Evolutionary conservation across 1,140 invertebrate species (phyloP).

Genomic region (Neodiprion lecontei): DNA sequence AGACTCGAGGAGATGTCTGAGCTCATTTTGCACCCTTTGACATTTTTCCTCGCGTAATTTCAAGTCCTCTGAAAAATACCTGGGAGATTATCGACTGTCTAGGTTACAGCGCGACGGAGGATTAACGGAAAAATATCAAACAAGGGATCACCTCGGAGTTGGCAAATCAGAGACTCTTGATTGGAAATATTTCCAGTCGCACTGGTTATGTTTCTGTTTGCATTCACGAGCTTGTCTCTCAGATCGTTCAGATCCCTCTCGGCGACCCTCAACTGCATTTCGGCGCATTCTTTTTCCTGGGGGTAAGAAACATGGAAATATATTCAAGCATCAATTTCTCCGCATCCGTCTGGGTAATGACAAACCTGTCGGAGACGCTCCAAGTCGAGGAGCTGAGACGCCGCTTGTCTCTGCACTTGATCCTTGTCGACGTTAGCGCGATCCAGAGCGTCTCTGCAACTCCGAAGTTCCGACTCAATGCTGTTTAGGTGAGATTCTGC

Average conservation of each 20-base stretch:
- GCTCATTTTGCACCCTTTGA: slow-evolving; percentile 69
- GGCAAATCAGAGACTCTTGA: slow-evolving; percentile 71
- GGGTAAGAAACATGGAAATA: slow-evolving; percentile 16
- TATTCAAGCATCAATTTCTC: slow-evolving; percentile 15
- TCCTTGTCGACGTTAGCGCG: slow-evolving; percentile 71
- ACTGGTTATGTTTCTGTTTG: slow-evolving; percentile 68
- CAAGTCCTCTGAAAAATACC: slow-evolving; percentile 68
- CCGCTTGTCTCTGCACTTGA: slow-evolving; percentile 71
- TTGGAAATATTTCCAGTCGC: slow-evolving; percentile 73
- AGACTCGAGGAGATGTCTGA: slow-evolving; percentile 71
- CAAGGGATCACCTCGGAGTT: slow-evolving; percentile 67
- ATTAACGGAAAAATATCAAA: not conserved
- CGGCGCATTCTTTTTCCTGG: slow-evolving; percentile 73
- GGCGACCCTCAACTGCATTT: slow-evolving; percentile 69
- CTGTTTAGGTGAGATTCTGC: slow-evolving; percentile 69
- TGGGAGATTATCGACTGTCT: slow-evolving; percentile 14
- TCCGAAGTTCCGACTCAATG: slow-evolving; percentile 71
- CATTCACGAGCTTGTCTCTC: slow-evolving; percentile 69
- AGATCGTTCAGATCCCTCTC: slow-evolving; percentile 72
- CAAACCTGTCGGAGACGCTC: slow-evolving; percentile 68
- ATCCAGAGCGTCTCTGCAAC: slow-evolving; percentile 70
- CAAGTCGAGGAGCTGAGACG: slow-evolving; percentile 69
- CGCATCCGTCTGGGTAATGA: not conserved
- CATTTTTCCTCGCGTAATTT: slow-evolving; percentile 73
- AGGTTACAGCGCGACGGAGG: not conserved